phyloP scores from a whole-genome alignment of 1,140 invertebrate species.

The Drosophila funebris region DNA sequence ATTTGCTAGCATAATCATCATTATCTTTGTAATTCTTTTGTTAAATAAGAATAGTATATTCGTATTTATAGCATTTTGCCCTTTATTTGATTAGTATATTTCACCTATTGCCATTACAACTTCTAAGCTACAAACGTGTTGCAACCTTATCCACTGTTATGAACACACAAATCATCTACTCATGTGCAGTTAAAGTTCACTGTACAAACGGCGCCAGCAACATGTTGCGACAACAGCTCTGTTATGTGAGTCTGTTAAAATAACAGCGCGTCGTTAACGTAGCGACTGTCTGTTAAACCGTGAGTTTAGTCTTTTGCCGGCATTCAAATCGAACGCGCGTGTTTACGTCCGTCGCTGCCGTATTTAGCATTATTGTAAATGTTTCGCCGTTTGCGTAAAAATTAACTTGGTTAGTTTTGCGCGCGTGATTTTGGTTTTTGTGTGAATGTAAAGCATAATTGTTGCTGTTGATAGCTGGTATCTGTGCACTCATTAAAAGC shows the following conservation, averaged over 20 bases:
- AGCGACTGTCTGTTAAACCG: constrained; percentile 18
- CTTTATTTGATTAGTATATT: background rate
- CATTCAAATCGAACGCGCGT: constrained; percentile 48
- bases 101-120: background rate
- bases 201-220: constrained; percentile 34
- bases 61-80: background rate
- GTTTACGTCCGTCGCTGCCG: constrained; percentile 31
- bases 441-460: background rate
- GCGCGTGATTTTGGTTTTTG: constrained; percentile 21
- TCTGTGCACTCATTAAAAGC: background rate
- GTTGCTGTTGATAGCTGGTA: background rate
- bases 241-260: constrained; percentile 15
- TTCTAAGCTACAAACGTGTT: background rate
- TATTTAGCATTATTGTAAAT: constrained; percentile 21
- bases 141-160: background rate
- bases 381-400: constrained; percentile 43
- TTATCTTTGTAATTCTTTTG: too few relatives aligned
- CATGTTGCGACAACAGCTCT: constrained; percentile 48
- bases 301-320: constrained; percentile 50
- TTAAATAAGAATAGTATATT: background rate
- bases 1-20: background rate
- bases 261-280: constrained; percentile 28
- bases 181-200: background rate
- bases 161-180: background rate
- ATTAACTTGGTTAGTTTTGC: constrained; percentile 22